These are phyloP conservation scores for Noctua janthe DNA, from an alignment of 2,888 invertebrate species.

Conservation along the genomic window DNA sequence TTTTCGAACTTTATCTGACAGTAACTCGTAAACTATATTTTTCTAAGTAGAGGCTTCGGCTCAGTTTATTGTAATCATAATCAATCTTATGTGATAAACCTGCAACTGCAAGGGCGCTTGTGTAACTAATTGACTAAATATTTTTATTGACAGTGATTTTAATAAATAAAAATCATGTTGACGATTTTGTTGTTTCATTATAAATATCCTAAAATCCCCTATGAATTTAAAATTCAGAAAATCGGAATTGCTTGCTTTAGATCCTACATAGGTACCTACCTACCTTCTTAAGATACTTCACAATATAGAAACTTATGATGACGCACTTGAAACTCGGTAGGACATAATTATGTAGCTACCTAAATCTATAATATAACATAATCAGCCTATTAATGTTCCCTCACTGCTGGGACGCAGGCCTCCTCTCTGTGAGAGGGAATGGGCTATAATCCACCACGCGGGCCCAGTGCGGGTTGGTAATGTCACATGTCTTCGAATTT, in stretches of 20 bases:
- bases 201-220: background rate
- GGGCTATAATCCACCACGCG: no score
- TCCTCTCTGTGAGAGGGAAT: no score
- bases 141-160: conserved; percentile 63
- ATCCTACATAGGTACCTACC: background rate
- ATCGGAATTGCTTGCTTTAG: background rate
- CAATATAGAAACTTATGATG: background rate
- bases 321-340: background rate
- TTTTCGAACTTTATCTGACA: conserved; percentile 13
- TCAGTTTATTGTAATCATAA: conserved; percentile 47
- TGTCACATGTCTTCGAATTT: no score
- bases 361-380: background rate
- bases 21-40: conserved; percentile 23
- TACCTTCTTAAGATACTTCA: background rate
- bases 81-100: conserved; percentile 60
- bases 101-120: conserved; percentile 56
- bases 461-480: no score
- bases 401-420: no score
- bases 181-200: conserved; percentile 56
- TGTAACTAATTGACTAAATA: conserved; percentile 55
- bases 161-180: conserved; percentile 66
- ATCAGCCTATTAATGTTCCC: no score
- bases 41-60: conserved; percentile 39
- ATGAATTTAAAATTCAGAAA: background rate
- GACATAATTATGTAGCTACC: background rate